Base-by-base conservation (phyloP, 2,113 vertebrate genomes). In the Cavia aperea region DNA sequence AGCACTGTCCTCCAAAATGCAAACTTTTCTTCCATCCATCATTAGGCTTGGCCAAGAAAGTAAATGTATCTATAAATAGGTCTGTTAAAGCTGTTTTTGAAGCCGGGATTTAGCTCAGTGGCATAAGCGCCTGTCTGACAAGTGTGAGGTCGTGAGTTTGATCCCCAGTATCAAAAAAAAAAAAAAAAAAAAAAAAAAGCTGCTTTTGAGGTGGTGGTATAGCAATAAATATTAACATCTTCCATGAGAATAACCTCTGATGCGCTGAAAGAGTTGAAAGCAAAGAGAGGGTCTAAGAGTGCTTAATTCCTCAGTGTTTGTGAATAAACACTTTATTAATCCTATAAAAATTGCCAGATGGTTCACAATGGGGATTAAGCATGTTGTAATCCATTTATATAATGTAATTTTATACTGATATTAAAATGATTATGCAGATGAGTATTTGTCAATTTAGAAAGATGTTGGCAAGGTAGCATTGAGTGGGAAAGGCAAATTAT, bases 21-120 rank as follows among this genome's bases (percentile, higher is more conserved):
- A 81, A 3, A 79, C 4, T 89, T 62, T 79, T 75, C 36, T 23
- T 49, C 66, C 7, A 56, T 54, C 46, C n/a, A 63, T 77, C 31
- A 51, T 78, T 77, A 93, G 68, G 29, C 19, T n/a, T 92, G 16
- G 70, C 70, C 31, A 84, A 93, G 84, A 94, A 92, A 90, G 70
- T 77, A 77, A 95, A 92, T 63, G 54, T 13, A 43, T 94, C 18
- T 82, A 43, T 81, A 8, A 63, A 33, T 81, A 49, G 21, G 33
- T 65, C 62, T 65, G 36, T 7, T 81, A 62, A 86, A 72, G 63
- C 12, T 5, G 60, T 73, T 92, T 95, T 92, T 54, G 51, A 54
- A 54, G 51, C 51, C 51, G 51, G 51, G 51, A 11, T 54, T 54
- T 54, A 54, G 51, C 11, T 54, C 51, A 54, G 10, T 54, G 51